Evolutionary conservation across 2,113 vertebrate genomes (phyloP), one percentile per base, ranked within the genome.

Genomic region (Pollachius pollachius): DNA sequence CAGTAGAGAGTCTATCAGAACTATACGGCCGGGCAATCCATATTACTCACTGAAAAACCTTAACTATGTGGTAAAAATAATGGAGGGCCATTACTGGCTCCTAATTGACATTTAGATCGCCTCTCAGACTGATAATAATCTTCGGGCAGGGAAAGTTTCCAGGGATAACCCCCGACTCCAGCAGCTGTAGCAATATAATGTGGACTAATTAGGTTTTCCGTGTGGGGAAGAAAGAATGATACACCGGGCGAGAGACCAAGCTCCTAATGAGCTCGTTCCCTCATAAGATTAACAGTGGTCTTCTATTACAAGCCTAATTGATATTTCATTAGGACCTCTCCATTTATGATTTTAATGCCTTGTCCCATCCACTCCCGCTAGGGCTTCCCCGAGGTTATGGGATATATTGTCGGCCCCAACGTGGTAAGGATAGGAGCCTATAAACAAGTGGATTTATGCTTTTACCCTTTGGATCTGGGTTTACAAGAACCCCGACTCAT

Each of bases 311-410:
- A 84, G 41, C 83, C 85, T 91, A 92, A 92, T 90, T 91, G 89
- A 90, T 89, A 86, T 90, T 92, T 91, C 85, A 92, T 90, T 90
- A 87, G 76, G 83, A 88, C 79, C 81, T 88, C 82, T 88, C 84
- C 86, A 87, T 91, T 88, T 84, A 87, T 87, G 86, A 86, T 87
- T 83, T 89, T 81, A 87, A 88, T 74, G 80, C 74, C 81, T 76
- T 79, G 82, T 86, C 76, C 81, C 66, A 64, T 81, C 73, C 41
- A 62, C 70, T 57, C 54, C 63, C 73, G 68, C 77, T 81, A 77
- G 72, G 21, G n/a, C 77, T 75, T 71, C 67, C 76, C 59, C 6
- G 15, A 76, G 84, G 74, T 78, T 84, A n/a, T 68, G 77, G 74
- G 62, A 87, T 87, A 80, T 87, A 85, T 68, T 75, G 72, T 80